Base-by-base conservation (phyloP, 2,113 vertebrate genomes). In the Eonycteris spelaea region DNA sequence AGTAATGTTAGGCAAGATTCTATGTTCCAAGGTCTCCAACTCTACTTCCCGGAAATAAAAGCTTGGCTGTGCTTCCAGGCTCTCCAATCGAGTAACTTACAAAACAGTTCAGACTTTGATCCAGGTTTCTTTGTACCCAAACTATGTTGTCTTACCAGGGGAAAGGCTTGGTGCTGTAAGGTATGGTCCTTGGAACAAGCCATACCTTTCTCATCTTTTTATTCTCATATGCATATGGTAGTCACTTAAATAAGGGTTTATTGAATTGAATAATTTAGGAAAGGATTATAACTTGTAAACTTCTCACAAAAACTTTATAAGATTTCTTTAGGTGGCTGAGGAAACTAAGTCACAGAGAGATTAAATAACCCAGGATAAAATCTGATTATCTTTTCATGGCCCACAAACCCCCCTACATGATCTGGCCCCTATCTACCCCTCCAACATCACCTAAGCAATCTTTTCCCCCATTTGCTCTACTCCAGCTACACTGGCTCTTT, bases 391-490 rank as follows among this genome's bases (percentile, higher is more conserved):
- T 78, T 77, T 26, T 19, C 6, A 5, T 33, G n/a, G 43, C 30
- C 73, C 15, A 55, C 43, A n/a, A 59, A 70, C 6, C 24, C 38
- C 33, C 68, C 18, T 16, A 10, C 15, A 15, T 51, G 57, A 57
- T 6, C 45, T 53, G 51, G 13, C 26, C 14, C 21, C 45, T 33
- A 15, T 18, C n/a, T 70, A 15, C 28, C 48, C 65, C 53, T 61
- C 48, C 51, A n/a, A 26, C 3, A 26, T 19, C 1, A 6, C 45
- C 33, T 68, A 0, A 13, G 11, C 45, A 59, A 1, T 6, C 5
- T 30, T 24, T n/a, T 30, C 22, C 15, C 7, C 79, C 18, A 19
- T 12, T 16, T 21, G 45, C 3, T 26, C 18, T 51, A n/a, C 24
- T 51, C 38, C 22, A 13, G 57, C 28, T 12, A 30, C 1, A 40